Conservation (phyloP, 1,140 invertebrate species). For the Tenebrio molitor region DNA sequence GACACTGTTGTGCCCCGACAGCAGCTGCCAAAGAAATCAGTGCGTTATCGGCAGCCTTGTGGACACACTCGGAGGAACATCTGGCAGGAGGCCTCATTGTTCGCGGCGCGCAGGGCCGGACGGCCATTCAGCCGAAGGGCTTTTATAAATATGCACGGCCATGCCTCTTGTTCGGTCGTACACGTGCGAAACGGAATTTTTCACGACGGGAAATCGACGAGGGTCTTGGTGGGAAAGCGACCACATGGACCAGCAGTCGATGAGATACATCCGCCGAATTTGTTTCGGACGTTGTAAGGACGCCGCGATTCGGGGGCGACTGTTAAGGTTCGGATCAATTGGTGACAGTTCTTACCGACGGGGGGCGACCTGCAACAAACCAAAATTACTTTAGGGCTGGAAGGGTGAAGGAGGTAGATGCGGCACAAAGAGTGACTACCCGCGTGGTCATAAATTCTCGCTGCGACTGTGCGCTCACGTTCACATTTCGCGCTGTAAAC, state of each 20-base stretch:
- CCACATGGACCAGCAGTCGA: conserved; percentile 6
- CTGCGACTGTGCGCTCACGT: too few relatives aligned
- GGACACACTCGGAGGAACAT: conserved; percentile 29
- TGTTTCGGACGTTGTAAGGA: conserved; percentile 33
- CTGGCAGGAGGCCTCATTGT: conserved; percentile 25
- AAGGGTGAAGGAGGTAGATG: too few relatives aligned
- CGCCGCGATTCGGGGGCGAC: neutral
- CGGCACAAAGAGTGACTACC: too few relatives aligned
- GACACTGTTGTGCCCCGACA: conserved; percentile 19
- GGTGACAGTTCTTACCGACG: too few relatives aligned
- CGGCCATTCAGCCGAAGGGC: conserved; percentile 6
- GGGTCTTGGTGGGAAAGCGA: conserved; percentile 27
- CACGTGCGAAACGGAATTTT: conserved; percentile 37
- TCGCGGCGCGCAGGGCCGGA: conserved; percentile 17
- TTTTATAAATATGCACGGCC: conserved; percentile 30
- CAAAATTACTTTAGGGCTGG: too few relatives aligned
- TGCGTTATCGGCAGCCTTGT: conserved; percentile 34
- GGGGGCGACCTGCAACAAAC: too few relatives aligned
- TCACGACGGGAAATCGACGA: conserved; percentile 29
- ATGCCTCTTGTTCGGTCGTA: neutral
- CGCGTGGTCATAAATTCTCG: too few relatives aligned
- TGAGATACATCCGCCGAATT: conserved; percentile 37
- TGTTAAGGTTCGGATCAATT: too few relatives aligned
- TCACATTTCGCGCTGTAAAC: too few relatives aligned
- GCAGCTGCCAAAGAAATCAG: conserved; percentile 44